A percentile compares a stretch with the other conserved stretches of the same genome.
Evolutionary conservation across 2,888 invertebrate genomes (phyloP).

Genomic region (Eulithis testata): DNA sequence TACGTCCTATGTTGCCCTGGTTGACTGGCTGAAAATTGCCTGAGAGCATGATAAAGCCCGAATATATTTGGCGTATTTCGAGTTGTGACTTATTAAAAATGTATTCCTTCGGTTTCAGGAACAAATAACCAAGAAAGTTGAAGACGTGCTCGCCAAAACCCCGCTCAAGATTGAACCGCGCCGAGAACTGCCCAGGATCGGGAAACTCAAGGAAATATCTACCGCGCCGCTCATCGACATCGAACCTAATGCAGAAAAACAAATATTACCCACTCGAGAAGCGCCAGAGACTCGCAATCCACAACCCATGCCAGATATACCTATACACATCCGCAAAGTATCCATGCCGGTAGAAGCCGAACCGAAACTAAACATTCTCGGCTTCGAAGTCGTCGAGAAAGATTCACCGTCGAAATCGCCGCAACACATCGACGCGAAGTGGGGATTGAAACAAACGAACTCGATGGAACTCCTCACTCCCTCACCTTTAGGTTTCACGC

Average conservation of each 20-base stretch:
- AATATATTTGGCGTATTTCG: too few species aligned
- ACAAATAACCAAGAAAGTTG: constrained; percentile 89
- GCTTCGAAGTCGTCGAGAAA: constrained; percentile 64
- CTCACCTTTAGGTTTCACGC: constrained; percentile 82
- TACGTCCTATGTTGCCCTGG: too few species aligned
- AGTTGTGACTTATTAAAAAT: not conserved
- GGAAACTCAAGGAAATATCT: constrained; percentile 58
- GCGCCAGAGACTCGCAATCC: constrained; percentile 6
- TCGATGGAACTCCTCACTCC: constrained; percentile 85
- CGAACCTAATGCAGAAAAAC: constrained; percentile 28
- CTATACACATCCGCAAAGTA: constrained; percentile 37
- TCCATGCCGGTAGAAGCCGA: constrained; percentile 40
- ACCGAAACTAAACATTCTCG: constrained; percentile 65
- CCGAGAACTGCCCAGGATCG: constrained; percentile 65
- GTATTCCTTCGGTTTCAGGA: constrained; percentile 76
- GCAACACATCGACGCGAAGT: constrained; percentile 58
- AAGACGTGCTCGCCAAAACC: constrained; percentile 88
- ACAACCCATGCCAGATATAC: constrained; percentile 21
- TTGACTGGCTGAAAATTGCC: too few species aligned
- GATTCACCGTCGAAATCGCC: constrained; percentile 68
- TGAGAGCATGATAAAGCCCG: too few species aligned
- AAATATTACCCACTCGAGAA: constrained; percentile 17
- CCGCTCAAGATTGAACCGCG: constrained; percentile 86
- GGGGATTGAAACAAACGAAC: constrained; percentile 68
- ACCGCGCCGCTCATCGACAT: constrained; percentile 65